Evolutionary conservation across 2,113 vertebrate species (phyloP).

Genomic region (Sprattus sprattus): DNA sequence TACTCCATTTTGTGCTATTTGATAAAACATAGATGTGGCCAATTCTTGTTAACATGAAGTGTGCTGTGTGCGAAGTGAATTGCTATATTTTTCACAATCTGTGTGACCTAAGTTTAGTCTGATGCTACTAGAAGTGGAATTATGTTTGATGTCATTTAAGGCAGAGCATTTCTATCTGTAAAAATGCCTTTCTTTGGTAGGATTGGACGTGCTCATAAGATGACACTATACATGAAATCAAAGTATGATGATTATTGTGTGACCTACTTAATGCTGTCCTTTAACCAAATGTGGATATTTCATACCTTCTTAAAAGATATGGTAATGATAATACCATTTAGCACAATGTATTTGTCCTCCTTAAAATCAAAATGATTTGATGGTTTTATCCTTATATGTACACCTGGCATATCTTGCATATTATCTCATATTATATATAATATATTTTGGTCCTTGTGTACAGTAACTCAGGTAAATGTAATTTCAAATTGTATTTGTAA

Average conservation of each 20-base stretch:
- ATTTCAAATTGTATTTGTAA: background rate
- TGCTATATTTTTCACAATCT: background rate
- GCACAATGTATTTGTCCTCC: background rate
- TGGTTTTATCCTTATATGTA: background rate
- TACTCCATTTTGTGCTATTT: background rate
- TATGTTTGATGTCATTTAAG: background rate
- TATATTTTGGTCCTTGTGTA: background rate
- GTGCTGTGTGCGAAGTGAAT: background rate
- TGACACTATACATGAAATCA: background rate
- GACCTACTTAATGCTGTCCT: background rate
- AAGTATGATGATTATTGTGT: background rate
- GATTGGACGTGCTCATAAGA: background rate
- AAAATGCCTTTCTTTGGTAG: background rate
- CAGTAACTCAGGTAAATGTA: background rate
- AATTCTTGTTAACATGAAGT: background rate
- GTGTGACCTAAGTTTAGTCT: background rate
- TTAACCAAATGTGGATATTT: background rate
- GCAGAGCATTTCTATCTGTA: background rate
- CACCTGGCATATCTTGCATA: background rate
- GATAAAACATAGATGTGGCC: background rate
- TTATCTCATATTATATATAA: background rate
- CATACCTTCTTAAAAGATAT: background rate
- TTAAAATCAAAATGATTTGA: background rate
- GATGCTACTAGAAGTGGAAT: background rate
- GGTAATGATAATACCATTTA: background rate